Evolutionary conservation across 2,113 vertebrate species (phyloP), one percentile per base, ranked within the genome.

Genomic region (Archilochus colubris): DNA sequence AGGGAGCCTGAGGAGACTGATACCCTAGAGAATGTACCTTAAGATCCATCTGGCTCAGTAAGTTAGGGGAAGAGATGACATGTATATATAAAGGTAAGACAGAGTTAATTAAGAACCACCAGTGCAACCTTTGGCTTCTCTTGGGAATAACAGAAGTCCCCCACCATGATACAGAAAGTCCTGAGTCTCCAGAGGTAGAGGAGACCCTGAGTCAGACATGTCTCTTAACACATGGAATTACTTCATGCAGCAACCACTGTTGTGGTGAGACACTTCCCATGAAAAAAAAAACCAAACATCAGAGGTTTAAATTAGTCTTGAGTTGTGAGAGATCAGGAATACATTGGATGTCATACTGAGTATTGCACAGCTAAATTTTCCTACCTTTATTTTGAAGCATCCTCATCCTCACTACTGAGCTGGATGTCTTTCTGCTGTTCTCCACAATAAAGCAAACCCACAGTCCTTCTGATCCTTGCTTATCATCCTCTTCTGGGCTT

Each of bases 191-290:
- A 70, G 63, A 72, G 33, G 38, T 11, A 28, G 25, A 76, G 30
- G 21, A 81, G 46, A 25, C 15, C 40, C 53, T 28, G 25, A 36
- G 36, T 0, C 2, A 54, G 25, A 50, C 0, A 4, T 24, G 12
- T 6, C 15, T 31, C 1, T 2, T 66, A 44, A 58, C 27, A 36
- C 5, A 10, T 5, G 17, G 31, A 77, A 24, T 43, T 69, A 36
- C 31, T 38, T 69, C 28, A 10, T 53, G 51, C 13, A 25, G 51
- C 20, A 24, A 43, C 28, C 18, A 23, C 25, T 18, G 48, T 54
- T 55, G 38, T 36, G 43, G 21, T 16, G 66, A 61, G 20, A 7
- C 22, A 23, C 33, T 77, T 53, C 27, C 24, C 9, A 20, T 70
- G 10, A 7, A 9, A 21, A 46, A 78, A 66, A 18, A 48, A 20